Evolutionary conservation across 2,113 vertebrate genomes (phyloP), one percentile per base, ranked within the genome.

Genomic region (Eptesicus fuscus): DNA sequence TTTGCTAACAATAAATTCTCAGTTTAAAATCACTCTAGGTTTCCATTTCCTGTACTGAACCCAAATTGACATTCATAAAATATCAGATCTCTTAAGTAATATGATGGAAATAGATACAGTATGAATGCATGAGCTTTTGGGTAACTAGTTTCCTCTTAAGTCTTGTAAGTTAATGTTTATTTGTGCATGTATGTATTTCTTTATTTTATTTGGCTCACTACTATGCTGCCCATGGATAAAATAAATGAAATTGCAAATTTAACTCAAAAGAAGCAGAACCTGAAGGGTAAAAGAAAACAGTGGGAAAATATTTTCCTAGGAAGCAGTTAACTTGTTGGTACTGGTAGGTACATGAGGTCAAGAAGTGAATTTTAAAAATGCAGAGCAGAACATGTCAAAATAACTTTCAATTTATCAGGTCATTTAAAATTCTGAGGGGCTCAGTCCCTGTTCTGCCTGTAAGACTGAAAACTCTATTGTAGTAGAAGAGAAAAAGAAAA

Each of bases 321-420:
- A 73, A 92, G 71, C 3, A 12, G 2, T 35, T 53, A 56, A 4
- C 4, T 35, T 80, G 28, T 63, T 10, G 11, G n/a, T 63, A 6
- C 4, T 77, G 14, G 25, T 17, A 82, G 23, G 18, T 51, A 65
- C 0, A 65, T 42, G 17, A 23, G 4, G 1, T 44, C 42, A 76
- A 91, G 17, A 71, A 61, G 1, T 70, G 9, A 79, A 76, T 20
- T 53, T 84, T 82, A 82, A 11, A 86, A 88, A 49, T 69, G 6
- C 0, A 56, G 7, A 56, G 25, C 8, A 85, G 51, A 91, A 97
- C 95, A 89, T 96, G 94, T 95, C 61, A 89, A 82, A 96, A 73
- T 80, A 95, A 97, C 25, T 77, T 87, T 95, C 83, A 94, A 78
- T 93, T 97, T 89, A 76, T 25, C 69, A 93, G 94, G 92, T 96